These are phyloP conservation scores for Lophius piscatorius DNA, from an alignment of 2,113 vertebrate genomes.

Conservation along the genomic window DNA sequence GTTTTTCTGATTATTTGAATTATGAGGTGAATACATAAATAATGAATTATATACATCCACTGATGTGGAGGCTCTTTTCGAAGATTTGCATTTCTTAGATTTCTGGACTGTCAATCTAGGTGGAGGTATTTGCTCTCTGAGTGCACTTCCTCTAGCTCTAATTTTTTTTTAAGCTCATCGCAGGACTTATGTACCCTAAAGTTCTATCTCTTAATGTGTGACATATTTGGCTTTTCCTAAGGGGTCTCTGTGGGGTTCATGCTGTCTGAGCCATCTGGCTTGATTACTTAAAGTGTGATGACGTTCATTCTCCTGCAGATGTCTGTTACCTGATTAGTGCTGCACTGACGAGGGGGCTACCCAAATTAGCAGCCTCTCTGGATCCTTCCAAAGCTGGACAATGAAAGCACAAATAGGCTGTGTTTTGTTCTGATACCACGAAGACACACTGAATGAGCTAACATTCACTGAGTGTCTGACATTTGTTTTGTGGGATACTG, in stretches of 20 bases:
- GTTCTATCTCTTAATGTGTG: constrained; percentile 21
- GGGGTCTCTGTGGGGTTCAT: constrained; percentile 39
- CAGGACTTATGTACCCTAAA: background rate
- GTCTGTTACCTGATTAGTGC: constrained; percentile 41
- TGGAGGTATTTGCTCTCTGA: too few species aligned
- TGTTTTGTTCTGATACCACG: constrained; percentile 1
- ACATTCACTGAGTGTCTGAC: background rate
- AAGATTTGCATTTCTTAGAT: too few species aligned
- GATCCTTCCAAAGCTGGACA: constrained; percentile 14
- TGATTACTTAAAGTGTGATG: constrained; percentile 35
- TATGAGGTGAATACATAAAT: too few species aligned
- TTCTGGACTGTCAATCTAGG: too few species aligned
- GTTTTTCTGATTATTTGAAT: too few species aligned
- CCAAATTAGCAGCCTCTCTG: constrained; percentile 28
- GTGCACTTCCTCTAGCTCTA: too few species aligned
- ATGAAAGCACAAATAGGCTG: constrained; percentile 13
- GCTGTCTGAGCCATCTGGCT: constrained; percentile 53
- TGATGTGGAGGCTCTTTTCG: too few species aligned
- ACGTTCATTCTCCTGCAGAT: constrained; percentile 44
- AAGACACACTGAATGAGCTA: constrained; percentile 12
- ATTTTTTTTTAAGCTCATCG: background rate
- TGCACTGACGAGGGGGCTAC: constrained; percentile 32
- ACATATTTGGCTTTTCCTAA: constrained; percentile 38
- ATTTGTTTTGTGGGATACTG: constrained; percentile 7
- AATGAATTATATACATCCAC: too few species aligned